These are phyloP conservation scores for Laterallus jamaicensis DNA, from an alignment of 2,113 vertebrate genomes.

Conservation along the genomic window DNA sequence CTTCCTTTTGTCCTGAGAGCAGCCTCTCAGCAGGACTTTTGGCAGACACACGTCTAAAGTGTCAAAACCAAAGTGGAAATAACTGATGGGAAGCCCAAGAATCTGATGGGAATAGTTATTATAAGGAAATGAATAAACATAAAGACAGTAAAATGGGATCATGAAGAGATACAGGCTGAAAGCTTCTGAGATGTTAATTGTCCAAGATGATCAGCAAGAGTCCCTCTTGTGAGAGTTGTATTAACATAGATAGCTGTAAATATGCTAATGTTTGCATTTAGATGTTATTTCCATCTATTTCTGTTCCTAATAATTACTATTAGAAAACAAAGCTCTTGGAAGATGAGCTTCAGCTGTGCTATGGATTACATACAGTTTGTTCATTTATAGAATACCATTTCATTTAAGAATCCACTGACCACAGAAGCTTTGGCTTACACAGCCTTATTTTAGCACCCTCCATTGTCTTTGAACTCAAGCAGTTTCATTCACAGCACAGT, in stretches of 20 bases:
- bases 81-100: constrained; percentile 41
- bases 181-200: not conserved
- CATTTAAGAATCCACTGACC: not conserved
- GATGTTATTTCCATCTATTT: not conserved
- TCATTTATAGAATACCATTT: not conserved
- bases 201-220: not conserved
- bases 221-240: not conserved
- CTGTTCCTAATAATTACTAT: not conserved
- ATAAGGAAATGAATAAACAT: constrained; percentile 47
- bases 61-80: constrained; percentile 43
- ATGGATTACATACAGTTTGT: not conserved
- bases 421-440: not conserved
- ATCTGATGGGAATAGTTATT: constrained; percentile 46
- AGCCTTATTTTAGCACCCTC: not conserved
- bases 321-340: not conserved
- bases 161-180: not conserved
- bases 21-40: constrained; percentile 42
- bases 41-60: constrained; percentile 39
- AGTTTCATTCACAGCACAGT: not conserved
- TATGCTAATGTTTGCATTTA: not conserved
- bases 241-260: not conserved
- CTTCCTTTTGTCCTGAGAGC: constrained; percentile 43
- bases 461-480: not conserved
- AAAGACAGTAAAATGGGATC: not conserved
- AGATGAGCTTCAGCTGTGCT: not conserved